Base-by-base conservation (phyloP, 2,888 invertebrate species). In the Noctuana brunneofusca region DNA sequence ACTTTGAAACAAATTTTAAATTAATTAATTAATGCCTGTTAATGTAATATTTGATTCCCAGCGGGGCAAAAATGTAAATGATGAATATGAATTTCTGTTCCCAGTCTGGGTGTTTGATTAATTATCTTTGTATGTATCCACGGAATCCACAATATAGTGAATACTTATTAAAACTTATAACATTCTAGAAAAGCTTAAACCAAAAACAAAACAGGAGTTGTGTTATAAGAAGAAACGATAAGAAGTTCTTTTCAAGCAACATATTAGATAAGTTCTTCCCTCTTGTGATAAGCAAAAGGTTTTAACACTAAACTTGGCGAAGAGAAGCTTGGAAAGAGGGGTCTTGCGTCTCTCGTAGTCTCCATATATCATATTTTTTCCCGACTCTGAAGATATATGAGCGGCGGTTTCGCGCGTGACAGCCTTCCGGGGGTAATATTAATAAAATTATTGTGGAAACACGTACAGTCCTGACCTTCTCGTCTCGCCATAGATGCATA, bases 331-430 rank as follows among this genome's bases (percentile, higher is more conserved):
- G 80, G 80, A 69, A 82, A 83, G 82, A 84, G 86, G 81, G 84
- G 86, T 87, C 84, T 87, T 83, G 83, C 81, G 81, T 84, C 84
- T 82, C 81, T 81, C 87, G 87, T 89, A 83, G 81, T 83, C 86
- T 84, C 84, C 84, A 91, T 91, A 90, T 88, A 89, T 91, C 88
- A 90, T 89, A 86, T 90, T 91, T 89, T 90, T 89, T 88, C 82
- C 74, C 82, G 74, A 76, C 75, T 76, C 75, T 75, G 76, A 80
- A 86, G 89, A 90, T 88, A 88, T 87, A 89, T 79, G 89, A 83
- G 83, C 85, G 78, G 80, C 73, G 85, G 88, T 83, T 80, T 76
- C 86, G 89, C 80, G 85, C 88, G 89, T 91, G 90, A 89, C 90
- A 86, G 84, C 80, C 87, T 87, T 87, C 81, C 75, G 83, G 81